A percentile compares a stretch with the other conserved stretches of the same genome.
phyloP scores from a whole-genome alignment of 2,113 vertebrate species.

The Nibea coibor region DNA sequence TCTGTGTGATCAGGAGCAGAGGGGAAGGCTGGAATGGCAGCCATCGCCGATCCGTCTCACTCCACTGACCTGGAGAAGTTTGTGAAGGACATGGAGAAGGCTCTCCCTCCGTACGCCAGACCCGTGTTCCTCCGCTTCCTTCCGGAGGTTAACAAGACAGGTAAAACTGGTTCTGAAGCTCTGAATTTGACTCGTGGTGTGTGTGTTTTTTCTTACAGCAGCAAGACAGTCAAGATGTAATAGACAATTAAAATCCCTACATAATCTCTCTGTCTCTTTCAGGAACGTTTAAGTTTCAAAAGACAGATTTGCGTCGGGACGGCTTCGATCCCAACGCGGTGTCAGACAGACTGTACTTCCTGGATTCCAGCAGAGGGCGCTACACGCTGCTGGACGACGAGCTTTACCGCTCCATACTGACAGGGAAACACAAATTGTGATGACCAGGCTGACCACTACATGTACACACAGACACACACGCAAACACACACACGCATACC shows the following conservation, averaged over 20 bases:
- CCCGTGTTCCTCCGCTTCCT: slow-evolving; percentile 94
- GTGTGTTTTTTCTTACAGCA: neutral
- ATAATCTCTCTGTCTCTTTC: slow-evolving; percentile 27
- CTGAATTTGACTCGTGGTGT: neutral
- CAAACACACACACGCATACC: slow-evolving; percentile 18
- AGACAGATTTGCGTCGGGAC: slow-evolving; percentile 91
- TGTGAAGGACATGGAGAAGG: slow-evolving; percentile 88
- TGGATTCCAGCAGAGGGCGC: slow-evolving; percentile 89
- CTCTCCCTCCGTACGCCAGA: slow-evolving; percentile 89
- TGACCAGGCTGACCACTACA: slow-evolving; percentile 54
- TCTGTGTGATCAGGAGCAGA: slow-evolving; percentile 86
- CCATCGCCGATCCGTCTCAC: slow-evolving; percentile 86
- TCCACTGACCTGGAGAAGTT: slow-evolving; percentile 88
- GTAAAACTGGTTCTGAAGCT: slow-evolving; percentile 69
- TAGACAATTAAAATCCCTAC: neutral
- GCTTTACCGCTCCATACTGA: slow-evolving; percentile 86
- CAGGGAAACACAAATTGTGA: slow-evolving; percentile 93
- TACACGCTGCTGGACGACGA: slow-evolving; percentile 86
- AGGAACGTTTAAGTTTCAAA: slow-evolving; percentile 98
- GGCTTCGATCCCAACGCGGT: slow-evolving; percentile 87
- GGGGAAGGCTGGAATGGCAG: slow-evolving; percentile 98
- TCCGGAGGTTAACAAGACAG: slow-evolving; percentile 93
- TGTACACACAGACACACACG: slow-evolving; percentile 23
- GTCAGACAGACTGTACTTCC: slow-evolving; percentile 91
- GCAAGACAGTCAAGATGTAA: neutral